phyloP scores from a whole-genome alignment of 2,888 invertebrate species.

The Subacronicta megacephala region DNA sequence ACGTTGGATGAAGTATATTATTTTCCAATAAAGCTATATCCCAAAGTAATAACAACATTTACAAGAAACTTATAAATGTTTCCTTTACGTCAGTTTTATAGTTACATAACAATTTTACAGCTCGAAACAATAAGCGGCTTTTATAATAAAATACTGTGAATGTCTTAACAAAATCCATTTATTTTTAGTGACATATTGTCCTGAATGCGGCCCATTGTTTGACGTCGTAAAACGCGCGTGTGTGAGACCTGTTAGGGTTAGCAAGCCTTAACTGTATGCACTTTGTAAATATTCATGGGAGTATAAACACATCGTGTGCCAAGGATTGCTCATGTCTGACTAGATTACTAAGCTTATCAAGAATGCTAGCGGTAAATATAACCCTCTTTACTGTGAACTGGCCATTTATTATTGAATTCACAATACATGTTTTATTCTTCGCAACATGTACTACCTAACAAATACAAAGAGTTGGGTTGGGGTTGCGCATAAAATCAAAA shows the following conservation, averaged over 20 bases:
- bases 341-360: conserved; percentile 21
- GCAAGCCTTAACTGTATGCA: conserved; percentile 42
- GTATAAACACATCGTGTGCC: conserved; percentile 46
- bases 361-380: conserved; percentile 7
- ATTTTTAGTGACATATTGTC: conserved; percentile 79
- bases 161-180: conserved; percentile 69
- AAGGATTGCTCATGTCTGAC: conserved; percentile 34
- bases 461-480: not conserved
- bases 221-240: conserved; percentile 65
- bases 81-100: conserved; percentile 46
- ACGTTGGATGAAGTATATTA: conserved; percentile 8
- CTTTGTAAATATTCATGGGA: conserved; percentile 52
- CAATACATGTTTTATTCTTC: not conserved
- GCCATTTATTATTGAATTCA: not conserved
- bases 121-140: conserved; percentile 57
- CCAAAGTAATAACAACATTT: conserved; percentile 43
- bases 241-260: conserved; percentile 66
- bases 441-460: not conserved
- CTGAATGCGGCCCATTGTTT: conserved; percentile 78
- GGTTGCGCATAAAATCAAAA: conserved; percentile 2
- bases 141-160: conserved; percentile 59
- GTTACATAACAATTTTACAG: conserved; percentile 56
- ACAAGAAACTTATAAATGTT: conserved; percentile 45
- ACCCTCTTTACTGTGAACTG: conserved; percentile 13
- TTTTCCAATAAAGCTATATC: conserved; percentile 14